Evolutionary conservation across 92 coral and sea anemone species (phyloP).

Genomic region (Epizoanthus illoricatus): DNA sequence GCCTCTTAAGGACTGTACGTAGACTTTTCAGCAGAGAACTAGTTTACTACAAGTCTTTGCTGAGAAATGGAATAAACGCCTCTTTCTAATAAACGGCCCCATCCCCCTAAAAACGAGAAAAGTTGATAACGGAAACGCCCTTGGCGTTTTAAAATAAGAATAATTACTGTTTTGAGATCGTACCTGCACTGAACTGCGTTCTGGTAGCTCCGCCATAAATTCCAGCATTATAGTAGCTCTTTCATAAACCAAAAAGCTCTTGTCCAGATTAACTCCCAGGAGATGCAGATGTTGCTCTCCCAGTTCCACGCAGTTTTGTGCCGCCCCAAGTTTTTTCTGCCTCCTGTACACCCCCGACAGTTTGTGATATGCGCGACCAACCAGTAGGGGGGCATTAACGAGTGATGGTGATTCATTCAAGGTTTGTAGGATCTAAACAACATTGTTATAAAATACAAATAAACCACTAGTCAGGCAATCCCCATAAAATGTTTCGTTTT

Average conservation of each 20-base stretch:
- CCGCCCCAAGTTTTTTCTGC: slow-evolving; percentile 52
- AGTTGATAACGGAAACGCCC: too few species aligned
- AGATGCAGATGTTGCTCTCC: slow-evolving; percentile 47
- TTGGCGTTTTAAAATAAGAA: too few species aligned
- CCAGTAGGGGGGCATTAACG: slow-evolving; percentile 21
- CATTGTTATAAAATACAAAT: too few species aligned
- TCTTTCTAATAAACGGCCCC: too few species aligned
- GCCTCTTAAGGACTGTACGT: too few species aligned
- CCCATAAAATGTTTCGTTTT: too few species aligned
- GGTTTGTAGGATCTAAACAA: not conserved
- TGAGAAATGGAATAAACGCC: too few species aligned
- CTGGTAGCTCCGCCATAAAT: slow-evolving; percentile 40
- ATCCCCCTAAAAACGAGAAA: too few species aligned
- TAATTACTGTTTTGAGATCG: too few species aligned
- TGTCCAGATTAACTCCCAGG: slow-evolving; percentile 44
- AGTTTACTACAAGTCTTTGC: too few species aligned
- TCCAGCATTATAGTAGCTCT: slow-evolving; percentile 57
- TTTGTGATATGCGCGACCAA: slow-evolving; percentile 47
- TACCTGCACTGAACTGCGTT: slow-evolving; percentile 1
- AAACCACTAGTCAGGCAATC: too few species aligned
- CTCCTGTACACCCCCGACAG: slow-evolving; percentile 63
- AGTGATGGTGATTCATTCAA: not conserved
- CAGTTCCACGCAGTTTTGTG: slow-evolving; percentile 30
- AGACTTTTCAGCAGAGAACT: too few species aligned
- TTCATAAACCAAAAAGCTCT: slow-evolving; percentile 56